Base-by-base conservation (phyloP, 1,140 invertebrate genomes). In the Melanaphis sacchari region DNA sequence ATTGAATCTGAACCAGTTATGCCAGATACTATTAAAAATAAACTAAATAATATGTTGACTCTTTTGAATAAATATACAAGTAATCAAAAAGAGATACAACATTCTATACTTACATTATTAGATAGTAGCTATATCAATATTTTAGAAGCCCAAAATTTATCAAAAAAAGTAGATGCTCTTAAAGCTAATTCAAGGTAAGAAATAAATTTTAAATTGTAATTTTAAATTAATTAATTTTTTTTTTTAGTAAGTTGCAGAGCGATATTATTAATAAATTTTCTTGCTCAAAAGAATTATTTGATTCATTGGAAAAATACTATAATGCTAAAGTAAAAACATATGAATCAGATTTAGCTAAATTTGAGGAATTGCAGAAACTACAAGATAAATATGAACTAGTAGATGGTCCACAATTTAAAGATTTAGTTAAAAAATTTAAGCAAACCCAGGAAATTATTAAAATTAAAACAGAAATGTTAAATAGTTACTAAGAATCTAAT, bases 381-480 rank as follows among this genome's bases (percentile, higher is more conserved):
- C 76, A 93, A 93, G 46, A 93, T 52, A 84, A 93, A 93, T 93
- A 93, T 54, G n/a, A 93, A 3, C 11, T 18, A n/a, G 81, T 93
- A 31, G 91, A 93, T 84, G 81, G 91, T 40, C 81, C 81, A 93
- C 41, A 93, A 82, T 93, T 31, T n/a, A 82, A 49, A 93, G 46
- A 46, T 21, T 40, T 93, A 54, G 91, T 93, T n/a, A 84, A 93
- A 84, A 54, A 2, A 52, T 93, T 40, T 54, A 76, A 52, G 31
- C 91, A 93, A 93, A 41, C 81, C 2, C 76, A 40, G 31, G 81
- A 84, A 93, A 93, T 93, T 2, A 93, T 93, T 84, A 93, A 93
- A 93, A 85, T 85, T 21, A 93, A 93, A 84, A 93, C 81, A 31
- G 91, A 93, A 40, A 85, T 93, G 91, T 52, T 54, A 0, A 84